These are phyloP conservation scores for Sinhomidia bicolor DNA, from an alignment of 2,888 invertebrate genomes.

Conservation along the genomic window DNA sequence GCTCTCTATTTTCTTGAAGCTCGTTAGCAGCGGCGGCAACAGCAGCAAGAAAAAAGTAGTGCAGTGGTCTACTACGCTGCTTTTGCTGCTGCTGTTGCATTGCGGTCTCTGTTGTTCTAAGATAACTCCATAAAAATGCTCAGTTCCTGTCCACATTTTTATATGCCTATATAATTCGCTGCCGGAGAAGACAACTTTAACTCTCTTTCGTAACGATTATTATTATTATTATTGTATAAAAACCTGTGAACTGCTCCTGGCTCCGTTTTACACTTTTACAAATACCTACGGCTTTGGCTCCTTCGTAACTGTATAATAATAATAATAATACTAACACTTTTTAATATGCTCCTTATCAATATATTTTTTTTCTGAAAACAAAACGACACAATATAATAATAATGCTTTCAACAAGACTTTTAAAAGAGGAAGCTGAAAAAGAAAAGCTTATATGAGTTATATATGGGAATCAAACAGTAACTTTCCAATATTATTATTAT, in stretches of 20 bases:
- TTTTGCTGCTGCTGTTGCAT: constrained; percentile 2
- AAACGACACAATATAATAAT: neutral
- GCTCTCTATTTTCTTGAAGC: constrained; percentile 43
- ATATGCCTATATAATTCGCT: constrained; percentile 8
- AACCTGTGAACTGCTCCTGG: constrained; percentile 69
- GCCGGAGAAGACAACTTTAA: constrained; percentile 29
- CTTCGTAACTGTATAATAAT: constrained; percentile 6
- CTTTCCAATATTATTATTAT: constrained; percentile 43
- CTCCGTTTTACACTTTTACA: constrained; percentile 65
- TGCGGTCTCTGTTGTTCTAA: constrained; percentile 34
- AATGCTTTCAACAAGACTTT: neutral
- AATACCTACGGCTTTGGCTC: constrained; percentile 1
- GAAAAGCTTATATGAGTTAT: neutral
- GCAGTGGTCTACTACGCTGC: constrained; percentile 14
- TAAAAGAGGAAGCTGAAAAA: neutral
- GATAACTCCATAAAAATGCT: constrained; percentile 67
- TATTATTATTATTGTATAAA: constrained; percentile 39
- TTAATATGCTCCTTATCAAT: constrained; percentile 31
- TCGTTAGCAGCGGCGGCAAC: constrained; percentile 71
- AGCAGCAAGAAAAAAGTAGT: too few relatives aligned
- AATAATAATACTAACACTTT: constrained; percentile 3
- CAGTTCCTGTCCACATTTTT: constrained; percentile 69
- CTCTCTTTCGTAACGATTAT: constrained; percentile 53
- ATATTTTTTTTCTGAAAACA: neutral
- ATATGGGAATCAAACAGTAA: neutral